Evolutionary conservation across 1,140 invertebrate species (phyloP).

Genomic region (Drosophila dunni): DNA sequence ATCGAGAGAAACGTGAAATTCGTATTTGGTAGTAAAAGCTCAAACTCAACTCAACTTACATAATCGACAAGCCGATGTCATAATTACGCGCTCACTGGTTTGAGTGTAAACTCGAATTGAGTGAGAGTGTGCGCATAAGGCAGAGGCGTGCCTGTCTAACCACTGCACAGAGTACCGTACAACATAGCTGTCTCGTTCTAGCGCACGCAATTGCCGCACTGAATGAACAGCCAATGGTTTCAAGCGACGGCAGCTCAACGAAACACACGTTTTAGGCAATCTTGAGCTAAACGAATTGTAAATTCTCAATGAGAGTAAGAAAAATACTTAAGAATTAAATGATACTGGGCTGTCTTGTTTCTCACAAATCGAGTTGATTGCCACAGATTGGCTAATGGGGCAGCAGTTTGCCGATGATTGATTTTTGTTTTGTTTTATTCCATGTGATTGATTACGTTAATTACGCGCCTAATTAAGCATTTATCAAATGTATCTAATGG

Average conservation of each 20-base stretch:
- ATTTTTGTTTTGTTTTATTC: conserved; percentile 56
- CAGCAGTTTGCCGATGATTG: conserved; percentile 51
- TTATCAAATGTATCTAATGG: conserved; percentile 73
- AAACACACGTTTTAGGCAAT: conserved; percentile 1
- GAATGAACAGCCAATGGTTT: conserved; percentile 12
- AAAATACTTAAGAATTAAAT: conserved; percentile 28
- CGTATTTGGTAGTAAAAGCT: conserved; percentile 1
- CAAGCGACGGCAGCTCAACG: conserved; percentile 1
- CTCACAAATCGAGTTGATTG: conserved; percentile 25
- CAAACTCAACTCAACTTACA: conserved; percentile 57
- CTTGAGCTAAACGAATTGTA: conserved; percentile 20
- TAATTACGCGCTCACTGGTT: conserved; percentile 30
- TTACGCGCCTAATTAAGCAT: conserved; percentile 80
- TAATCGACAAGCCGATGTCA: conserved; percentile 55
- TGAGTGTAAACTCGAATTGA: conserved; percentile 48
- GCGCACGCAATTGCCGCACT: background rate
- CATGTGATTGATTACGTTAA: conserved; percentile 79
- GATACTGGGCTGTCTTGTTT: conserved; percentile 14
- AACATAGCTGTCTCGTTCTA: conserved; percentile 33
- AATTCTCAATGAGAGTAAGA: conserved; percentile 8
- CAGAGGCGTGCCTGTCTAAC: conserved; percentile 45
- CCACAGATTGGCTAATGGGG: conserved; percentile 47
- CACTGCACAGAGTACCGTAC: conserved; percentile 1
- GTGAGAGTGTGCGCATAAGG: conserved; percentile 31
- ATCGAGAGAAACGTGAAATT: conserved; percentile 17